A percentile compares a stretch with the other conserved stretches of the same genome.
These are phyloP conservation scores for Heliopora coerulea DNA, from an alignment of 92 coral and sea anemone genomes.

Conservation along the genomic window DNA sequence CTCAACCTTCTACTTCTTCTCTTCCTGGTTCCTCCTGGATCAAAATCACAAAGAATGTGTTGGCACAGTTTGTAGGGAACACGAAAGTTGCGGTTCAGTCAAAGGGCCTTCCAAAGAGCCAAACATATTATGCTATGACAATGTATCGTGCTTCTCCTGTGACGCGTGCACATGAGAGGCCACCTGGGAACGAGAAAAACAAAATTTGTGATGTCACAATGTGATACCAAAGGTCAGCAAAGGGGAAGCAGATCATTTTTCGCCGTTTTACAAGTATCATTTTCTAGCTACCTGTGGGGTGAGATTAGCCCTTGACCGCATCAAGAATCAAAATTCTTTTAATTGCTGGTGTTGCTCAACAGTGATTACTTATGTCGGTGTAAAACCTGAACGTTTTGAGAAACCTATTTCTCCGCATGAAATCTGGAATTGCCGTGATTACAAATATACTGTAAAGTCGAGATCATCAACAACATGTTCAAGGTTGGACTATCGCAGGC, in stretches of 20 bases:
- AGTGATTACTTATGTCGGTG: neutral
- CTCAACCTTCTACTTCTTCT: no score
- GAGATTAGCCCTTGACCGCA: neutral
- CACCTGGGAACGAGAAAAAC: no score
- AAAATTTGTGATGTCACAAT: neutral
- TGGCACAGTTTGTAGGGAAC: no score
- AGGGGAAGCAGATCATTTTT: constrained; percentile 23
- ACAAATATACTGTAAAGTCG: neutral
- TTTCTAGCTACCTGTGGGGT: constrained; percentile 27
- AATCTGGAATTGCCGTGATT: neutral
- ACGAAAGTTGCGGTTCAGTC: no score
- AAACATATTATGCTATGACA: no score
- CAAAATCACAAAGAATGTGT: no score
- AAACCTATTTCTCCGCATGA: neutral
- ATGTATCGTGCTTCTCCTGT: no score
- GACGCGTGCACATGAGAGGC: no score
- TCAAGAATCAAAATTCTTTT: neutral
- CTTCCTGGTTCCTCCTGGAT: no score
- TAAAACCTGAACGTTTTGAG: neutral
- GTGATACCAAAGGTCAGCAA: constrained; percentile 12
- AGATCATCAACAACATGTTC: neutral
- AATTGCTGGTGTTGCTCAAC: neutral
- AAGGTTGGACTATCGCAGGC: neutral
- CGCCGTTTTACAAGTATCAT: constrained; percentile 7
- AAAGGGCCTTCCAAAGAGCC: no score